Evolutionary conservation across 2,113 vertebrate genomes (phyloP).

Genomic region (Neogale vison): DNA sequence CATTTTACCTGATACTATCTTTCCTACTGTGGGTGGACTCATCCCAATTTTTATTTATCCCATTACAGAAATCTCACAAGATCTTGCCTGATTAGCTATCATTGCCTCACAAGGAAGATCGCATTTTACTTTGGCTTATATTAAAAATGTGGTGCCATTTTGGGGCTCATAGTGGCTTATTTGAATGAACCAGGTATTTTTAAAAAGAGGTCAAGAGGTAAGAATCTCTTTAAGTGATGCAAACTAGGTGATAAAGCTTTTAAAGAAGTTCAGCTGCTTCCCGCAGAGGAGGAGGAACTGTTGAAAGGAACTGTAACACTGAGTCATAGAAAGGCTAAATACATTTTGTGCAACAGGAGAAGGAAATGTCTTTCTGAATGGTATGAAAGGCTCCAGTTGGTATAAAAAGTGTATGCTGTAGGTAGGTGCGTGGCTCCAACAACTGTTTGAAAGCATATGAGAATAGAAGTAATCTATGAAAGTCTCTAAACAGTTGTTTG

Average conservation of each 20-base stretch:
- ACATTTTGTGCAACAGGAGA: slow-evolving; percentile 36
- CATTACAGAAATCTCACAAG: not conserved
- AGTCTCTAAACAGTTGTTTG: slow-evolving; percentile 12
- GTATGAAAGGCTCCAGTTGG: not conserved
- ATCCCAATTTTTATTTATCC: not conserved
- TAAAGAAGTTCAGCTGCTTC: slow-evolving; percentile 60
- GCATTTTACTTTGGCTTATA: slow-evolving; percentile 30
- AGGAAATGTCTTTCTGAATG: slow-evolving; percentile 52
- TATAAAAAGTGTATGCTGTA: not conserved
- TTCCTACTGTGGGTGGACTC: not conserved
- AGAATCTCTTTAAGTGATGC: slow-evolving; percentile 46
- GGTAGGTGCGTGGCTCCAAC: not conserved
- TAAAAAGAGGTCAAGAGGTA: slow-evolving; percentile 18
- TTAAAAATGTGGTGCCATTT: not conserved
- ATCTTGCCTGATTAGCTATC: slow-evolving; percentile 27
- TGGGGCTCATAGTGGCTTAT: not conserved
- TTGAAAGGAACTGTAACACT: slow-evolving; percentile 42
- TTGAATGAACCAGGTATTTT: slow-evolving; percentile 43
- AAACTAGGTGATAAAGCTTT: slow-evolving; percentile 28
- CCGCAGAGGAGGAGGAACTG: not conserved
- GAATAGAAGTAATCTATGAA: not conserved
- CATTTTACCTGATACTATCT: slow-evolving; percentile 2
- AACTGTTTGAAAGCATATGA: not conserved
- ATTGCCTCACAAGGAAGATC: slow-evolving; percentile 13
- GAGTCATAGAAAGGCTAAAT: slow-evolving; percentile 66